Percentiles rank a stretch among this genome's conserved stretches.
Evolutionary conservation across 2,888 invertebrate species (phyloP).

Genomic region (Scaptomyza reducta): DNA sequence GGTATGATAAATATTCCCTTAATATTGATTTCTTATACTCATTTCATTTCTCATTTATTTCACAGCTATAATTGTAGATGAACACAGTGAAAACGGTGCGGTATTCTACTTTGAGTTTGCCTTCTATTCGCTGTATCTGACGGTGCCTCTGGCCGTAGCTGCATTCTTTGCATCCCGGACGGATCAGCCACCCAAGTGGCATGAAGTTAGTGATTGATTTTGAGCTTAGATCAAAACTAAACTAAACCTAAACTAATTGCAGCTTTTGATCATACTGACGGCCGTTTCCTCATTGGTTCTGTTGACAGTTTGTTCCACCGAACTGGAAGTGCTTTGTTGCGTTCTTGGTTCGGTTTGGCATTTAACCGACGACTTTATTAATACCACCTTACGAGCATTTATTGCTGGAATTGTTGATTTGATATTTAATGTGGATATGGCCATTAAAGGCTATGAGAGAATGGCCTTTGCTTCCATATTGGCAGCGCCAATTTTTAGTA

Average conservation of each 20-base stretch:
- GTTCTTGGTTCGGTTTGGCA: constrained; percentile 41
- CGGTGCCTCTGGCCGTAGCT: constrained; percentile 44
- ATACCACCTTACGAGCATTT: constrained; percentile 33
- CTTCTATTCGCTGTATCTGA: constrained; percentile 29
- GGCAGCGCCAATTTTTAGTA: constrained; percentile 50
- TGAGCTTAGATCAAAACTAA: not conserved
- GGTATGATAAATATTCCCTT: not conserved
- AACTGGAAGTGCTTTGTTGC: constrained; percentile 42
- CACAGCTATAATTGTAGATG: constrained; percentile 29
- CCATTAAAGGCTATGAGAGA: constrained; percentile 45
- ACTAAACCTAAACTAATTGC: not conserved
- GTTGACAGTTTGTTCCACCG: constrained; percentile 30
- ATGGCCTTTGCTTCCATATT: constrained; percentile 56
- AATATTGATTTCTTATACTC: no score
- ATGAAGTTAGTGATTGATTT: constrained; percentile 26
- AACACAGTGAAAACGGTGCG: not conserved
- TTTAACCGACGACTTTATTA: constrained; percentile 40
- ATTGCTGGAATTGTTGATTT: constrained; percentile 34
- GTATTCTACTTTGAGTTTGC: not conserved
- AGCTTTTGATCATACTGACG: constrained; percentile 40
- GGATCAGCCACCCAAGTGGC: constrained; percentile 50
- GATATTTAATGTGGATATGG: constrained; percentile 39
- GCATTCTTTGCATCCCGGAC: constrained; percentile 45
- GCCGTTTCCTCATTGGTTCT: constrained; percentile 27
- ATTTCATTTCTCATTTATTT: not conserved